Percentiles rank a stretch among this genome's conserved stretches.
Conservation (phyloP, 2,797 vertebrate species). For the Notoglanidium macrostoma region DNA sequence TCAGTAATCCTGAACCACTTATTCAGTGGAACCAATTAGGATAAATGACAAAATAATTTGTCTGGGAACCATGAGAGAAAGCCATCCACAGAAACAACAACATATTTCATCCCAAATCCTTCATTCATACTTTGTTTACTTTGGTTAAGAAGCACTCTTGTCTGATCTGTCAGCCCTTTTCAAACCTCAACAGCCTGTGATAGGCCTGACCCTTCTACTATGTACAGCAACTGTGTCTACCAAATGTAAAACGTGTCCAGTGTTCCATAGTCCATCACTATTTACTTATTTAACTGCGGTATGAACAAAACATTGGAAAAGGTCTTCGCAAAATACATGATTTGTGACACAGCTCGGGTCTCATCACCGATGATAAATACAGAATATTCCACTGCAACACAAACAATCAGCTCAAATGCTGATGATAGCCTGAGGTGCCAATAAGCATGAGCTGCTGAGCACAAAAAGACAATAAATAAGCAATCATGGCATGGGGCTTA, state of each 20-base stretch:
- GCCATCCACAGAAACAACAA: background rate
- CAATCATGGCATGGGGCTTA: conserved; percentile 32
- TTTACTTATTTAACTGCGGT: background rate
- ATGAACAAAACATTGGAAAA: no score
- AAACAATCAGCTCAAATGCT: conserved; percentile 11
- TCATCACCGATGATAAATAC: background rate
- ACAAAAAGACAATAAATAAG: conserved; percentile 39
- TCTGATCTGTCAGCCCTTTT: background rate
- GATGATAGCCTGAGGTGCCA: background rate
- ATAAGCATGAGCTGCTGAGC: conserved; percentile 29
- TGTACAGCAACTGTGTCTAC: background rate
- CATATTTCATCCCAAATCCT: background rate
- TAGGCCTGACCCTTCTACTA: background rate
- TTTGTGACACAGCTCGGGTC: background rate
- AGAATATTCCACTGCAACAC: background rate
- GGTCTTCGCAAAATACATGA: background rate
- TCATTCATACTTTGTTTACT: background rate
- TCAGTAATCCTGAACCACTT: no score
- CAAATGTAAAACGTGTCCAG: background rate
- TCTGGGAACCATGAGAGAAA: background rate
- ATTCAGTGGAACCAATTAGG: background rate
- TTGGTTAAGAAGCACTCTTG: background rate
- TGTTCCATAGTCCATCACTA: background rate
- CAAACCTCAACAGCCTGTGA: background rate
- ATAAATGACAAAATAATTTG: background rate